phyloP scores from a whole-genome alignment of 2,113 vertebrate species.

The Monopterus albus region DNA sequence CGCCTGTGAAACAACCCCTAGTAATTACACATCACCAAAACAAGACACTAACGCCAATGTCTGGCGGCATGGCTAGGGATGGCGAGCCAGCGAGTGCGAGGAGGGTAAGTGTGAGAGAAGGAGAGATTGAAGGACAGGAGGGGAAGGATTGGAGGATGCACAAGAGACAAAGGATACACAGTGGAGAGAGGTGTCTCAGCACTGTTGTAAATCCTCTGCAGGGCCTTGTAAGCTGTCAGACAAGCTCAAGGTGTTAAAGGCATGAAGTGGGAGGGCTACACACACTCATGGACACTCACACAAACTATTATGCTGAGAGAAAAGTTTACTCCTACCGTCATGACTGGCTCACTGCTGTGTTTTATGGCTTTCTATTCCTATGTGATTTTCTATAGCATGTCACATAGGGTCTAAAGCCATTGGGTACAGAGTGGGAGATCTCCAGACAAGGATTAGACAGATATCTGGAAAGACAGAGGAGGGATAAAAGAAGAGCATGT shows the following conservation, averaged over 20 bases:
- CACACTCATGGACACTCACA: slow-evolving; percentile 2
- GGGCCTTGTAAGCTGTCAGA: slow-evolving; percentile 74
- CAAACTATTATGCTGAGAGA: slow-evolving; percentile 10
- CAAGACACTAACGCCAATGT: slow-evolving; percentile 42
- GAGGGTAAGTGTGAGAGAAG: not conserved
- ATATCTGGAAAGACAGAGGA: slow-evolving; percentile 37
- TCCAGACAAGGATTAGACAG: slow-evolving; percentile 58
- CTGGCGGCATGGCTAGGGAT: slow-evolving; percentile 10
- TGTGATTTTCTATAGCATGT: slow-evolving; percentile 95
- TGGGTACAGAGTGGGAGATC: slow-evolving; percentile 91
- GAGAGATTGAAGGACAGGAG: slow-evolving; percentile 6
- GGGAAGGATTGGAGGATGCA: slow-evolving; percentile 31
- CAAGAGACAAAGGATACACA: slow-evolving; percentile 53
- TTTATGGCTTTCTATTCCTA: slow-evolving; percentile 99
- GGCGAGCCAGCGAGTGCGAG: not conserved
- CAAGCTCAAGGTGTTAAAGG: slow-evolving; percentile 68
- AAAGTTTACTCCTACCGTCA: slow-evolving; percentile 39
- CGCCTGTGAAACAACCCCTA: slow-evolving; percentile 30
- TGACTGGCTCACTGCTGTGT: slow-evolving; percentile 89
- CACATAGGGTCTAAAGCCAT: slow-evolving; percentile 99
- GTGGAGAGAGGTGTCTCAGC: slow-evolving; percentile 54
- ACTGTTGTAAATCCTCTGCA: slow-evolving; percentile 70
- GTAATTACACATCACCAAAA: slow-evolving; percentile 59
- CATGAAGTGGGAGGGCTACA: slow-evolving; percentile 39
- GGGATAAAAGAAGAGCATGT: slow-evolving; percentile 30